Base-by-base conservation (phyloP, 2,797 vertebrate genomes). In the Pipistrellus nathusii region DNA sequence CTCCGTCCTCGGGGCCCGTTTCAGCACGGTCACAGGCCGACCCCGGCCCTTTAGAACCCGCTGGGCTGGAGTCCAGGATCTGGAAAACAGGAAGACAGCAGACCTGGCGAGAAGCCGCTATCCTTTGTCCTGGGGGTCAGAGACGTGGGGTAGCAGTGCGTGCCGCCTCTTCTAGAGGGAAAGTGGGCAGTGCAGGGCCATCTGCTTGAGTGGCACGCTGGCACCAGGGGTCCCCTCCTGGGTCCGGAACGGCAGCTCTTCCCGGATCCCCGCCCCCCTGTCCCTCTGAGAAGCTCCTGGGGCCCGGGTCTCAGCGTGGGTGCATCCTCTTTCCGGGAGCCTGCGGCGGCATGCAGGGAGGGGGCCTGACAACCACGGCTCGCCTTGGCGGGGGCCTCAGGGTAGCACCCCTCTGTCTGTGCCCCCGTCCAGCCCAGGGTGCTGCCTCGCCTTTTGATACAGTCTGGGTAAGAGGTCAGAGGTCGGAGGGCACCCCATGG, bases 111-210 rank as follows among this genome's bases (percentile, higher is more conserved):
- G 59, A 73, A 68, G 13, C 32, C 4, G 0, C 35, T 68, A 21
- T 77, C 11, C 0, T 68, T 55, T 8, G 17, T 76, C 44, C 30
- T 18, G 25, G 35, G 11, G 53, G 86, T 53, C 13, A 25, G 35
- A 20, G 82, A 15, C 5, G 8, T 5, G 14, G 41, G 51, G 25
- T 8, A 25, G 18, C 5, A 13, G 59, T 2, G 14, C 0, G 0
- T 18, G 38, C 13, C 2, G 15, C 46, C 10, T 6, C 15, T 11
- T 72, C 15, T 5, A 23, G 62, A 11, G 55, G 21, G 25, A 15
- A 7, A 18, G n/a, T 20, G 44, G 41, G 69, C 13, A 38, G 53
- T 25, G 85, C 59, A 23, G 89, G 38, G 51, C 27, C 35, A 2
- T 25, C 1, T 73, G 1, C 5, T 35, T 44, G 44, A 44, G 44